Evolutionary conservation across 2,113 vertebrate genomes (phyloP).

Genomic region (Otolemur garnettii): DNA sequence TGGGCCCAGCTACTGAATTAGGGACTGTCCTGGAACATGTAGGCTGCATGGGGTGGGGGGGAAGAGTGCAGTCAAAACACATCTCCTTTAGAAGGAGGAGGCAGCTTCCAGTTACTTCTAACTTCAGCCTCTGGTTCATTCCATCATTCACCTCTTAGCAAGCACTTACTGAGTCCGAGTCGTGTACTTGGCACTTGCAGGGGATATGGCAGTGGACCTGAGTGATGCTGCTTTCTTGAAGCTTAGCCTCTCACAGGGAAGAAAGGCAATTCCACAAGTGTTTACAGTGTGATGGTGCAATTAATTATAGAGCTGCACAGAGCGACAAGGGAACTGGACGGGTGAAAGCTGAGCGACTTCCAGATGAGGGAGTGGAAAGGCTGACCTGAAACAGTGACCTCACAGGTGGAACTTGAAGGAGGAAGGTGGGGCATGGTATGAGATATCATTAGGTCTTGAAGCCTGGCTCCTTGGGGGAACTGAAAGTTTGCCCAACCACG

Average conservation of each 20-base stretch:
- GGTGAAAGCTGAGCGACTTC: not conserved
- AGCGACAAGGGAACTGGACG: not conserved
- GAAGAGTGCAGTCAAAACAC: no score
- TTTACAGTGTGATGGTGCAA: not conserved
- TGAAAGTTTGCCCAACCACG: rapidly evolving
- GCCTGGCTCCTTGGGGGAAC: not conserved
- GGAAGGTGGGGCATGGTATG: rapidly evolving
- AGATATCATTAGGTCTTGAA: not conserved
- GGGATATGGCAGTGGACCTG: rapidly evolving
- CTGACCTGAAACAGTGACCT: not conserved
- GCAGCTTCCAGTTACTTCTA: not conserved
- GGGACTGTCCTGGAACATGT: not conserved
- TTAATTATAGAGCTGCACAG: not conserved
- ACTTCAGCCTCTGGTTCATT: not conserved
- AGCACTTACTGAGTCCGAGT: not conserved
- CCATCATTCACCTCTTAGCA: not conserved
- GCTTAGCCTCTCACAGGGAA: not conserved
- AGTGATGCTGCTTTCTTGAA: not conserved
- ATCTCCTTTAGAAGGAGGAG: not conserved
- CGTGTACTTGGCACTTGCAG: rapidly evolving
- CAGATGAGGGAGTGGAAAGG: not conserved
- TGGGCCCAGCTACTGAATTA: not conserved
- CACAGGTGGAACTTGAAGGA: not conserved
- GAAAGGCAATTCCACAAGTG: not conserved
- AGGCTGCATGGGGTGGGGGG: not conserved